Evolutionary conservation across 2,113 vertebrate genomes (phyloP), one percentile per base, ranked within the genome.

Genomic region (Chiloscyllium plagiosum): DNA sequence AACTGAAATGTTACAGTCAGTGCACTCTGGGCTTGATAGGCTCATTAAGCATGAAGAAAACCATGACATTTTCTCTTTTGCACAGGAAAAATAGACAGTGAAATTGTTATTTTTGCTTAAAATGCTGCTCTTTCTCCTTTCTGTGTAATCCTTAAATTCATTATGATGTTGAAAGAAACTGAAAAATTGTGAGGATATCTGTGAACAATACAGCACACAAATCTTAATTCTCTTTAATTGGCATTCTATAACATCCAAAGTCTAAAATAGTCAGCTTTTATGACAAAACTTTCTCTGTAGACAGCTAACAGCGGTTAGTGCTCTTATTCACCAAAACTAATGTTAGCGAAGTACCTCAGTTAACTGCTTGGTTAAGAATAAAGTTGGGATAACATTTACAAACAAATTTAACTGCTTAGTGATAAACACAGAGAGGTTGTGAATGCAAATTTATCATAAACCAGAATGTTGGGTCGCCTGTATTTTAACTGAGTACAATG

Each of bases 11-110:
- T 98, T 98, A 97, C 97, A 97, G 97, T 97, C 97, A 96, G 96
- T 96, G 97, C 97, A 96, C 97, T 97, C 96, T 96, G 96, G 96
- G 97, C 97, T 96, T 97, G 97, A 98, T 96, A 97, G 98, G 97
- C 97, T 98, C 98, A 97, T 98, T 98, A 98, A 97, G 97, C 98
- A 98, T 98, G 97, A 97, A 97, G 97, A 92, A 97, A 97, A 98
- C 97, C 96, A 97, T 98, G 98, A 98, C 97, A 98, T 98, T 97
- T 97, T 97, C 96, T 96, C 97, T 97, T 96, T 97, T 96, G 96
- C 96, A 97, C 96, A 96, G 97, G 98, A 96, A 97, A 96, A 96
- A 96, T 42, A 89, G 96, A 96, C 96, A 95, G 96, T 97, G 96
- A 96, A 96, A 66, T 94, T 97, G 96, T 96, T 96, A 56, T 96